These are phyloP conservation scores for Polyommatus icarus DNA, from an alignment of 2,888 invertebrate species.

Conservation along the genomic window DNA sequence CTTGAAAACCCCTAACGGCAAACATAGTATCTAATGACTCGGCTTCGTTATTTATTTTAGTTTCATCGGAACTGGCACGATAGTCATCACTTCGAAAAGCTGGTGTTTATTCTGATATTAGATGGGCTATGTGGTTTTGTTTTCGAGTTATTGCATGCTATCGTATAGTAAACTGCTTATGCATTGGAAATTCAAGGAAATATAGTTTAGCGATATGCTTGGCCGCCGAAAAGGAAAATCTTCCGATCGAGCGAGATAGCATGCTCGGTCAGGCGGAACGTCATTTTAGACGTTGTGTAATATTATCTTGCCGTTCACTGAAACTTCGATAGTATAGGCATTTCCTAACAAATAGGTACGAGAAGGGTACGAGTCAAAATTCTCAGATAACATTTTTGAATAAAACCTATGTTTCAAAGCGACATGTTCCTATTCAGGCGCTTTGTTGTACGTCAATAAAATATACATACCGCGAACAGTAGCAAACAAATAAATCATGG, in stretches of 20 bases:
- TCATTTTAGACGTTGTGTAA: too few relatives aligned
- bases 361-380: not conserved
- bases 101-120: not conserved
- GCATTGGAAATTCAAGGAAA: too few relatives aligned
- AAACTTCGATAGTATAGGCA: too few relatives aligned
- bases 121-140: not conserved
- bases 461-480: constrained; percentile 10
- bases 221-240: too few relatives aligned
- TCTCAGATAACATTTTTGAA: not conserved
- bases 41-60: constrained; percentile 20
- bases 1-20: constrained; percentile 3
- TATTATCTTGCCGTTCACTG: too few relatives aligned
- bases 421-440: not conserved
- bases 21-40: constrained; percentile 20
- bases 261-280: too few relatives aligned
- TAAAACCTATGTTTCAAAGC: constrained; percentile 3
- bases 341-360: not conserved
- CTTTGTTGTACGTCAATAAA: constrained; percentile 16
- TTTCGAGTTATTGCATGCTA: not conserved
- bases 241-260: too few relatives aligned
- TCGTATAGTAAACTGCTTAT: too few relatives aligned
- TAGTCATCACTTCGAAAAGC: not conserved
- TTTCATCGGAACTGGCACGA: not conserved
- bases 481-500: constrained; percentile 26
- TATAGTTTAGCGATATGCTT: too few relatives aligned